phyloP scores from a whole-genome alignment of 2,113 vertebrate genomes.

The Irena cyanogastra region DNA sequence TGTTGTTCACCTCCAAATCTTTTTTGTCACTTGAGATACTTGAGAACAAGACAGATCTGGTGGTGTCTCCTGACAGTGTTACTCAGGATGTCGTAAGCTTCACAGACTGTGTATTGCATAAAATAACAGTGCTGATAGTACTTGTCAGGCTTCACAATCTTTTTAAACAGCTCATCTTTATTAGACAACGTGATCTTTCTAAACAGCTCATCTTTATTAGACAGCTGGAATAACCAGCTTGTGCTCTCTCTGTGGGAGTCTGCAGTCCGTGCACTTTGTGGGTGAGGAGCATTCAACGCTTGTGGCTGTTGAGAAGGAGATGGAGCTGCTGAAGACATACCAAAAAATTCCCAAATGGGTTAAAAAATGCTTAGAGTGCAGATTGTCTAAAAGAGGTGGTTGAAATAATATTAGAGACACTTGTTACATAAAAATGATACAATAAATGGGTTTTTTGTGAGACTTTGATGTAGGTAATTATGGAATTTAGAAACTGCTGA shows the following conservation, averaged over 20 bases:
- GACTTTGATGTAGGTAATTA: background rate
- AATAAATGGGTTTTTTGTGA: background rate
- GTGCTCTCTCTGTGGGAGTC: background rate
- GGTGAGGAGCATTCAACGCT: background rate
- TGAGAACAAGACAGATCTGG: background rate
- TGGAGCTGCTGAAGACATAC: background rate
- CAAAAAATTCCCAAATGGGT: background rate
- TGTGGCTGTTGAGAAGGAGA: background rate
- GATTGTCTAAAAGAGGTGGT: background rate
- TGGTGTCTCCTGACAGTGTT: background rate
- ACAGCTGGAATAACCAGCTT: background rate
- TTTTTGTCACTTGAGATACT: background rate
- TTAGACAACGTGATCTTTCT: constrained; percentile 35
- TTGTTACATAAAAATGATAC: background rate
- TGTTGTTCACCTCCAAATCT: background rate
- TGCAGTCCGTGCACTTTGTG: background rate
- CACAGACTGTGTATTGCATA: background rate
- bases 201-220: constrained; percentile 6
- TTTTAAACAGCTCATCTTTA: background rate
- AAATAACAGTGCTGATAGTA: constrained; percentile 17
- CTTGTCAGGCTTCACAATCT: background rate
- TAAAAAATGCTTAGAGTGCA: background rate
- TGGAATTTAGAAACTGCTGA: background rate
- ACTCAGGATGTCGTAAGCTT: background rate
- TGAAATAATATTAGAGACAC: background rate